A percentile compares a stretch with the other conserved stretches of the same genome.
These are phyloP conservation scores for Bettongia penicillata DNA, from an alignment of 2,113 vertebrate species.

Conservation along the genomic window DNA sequence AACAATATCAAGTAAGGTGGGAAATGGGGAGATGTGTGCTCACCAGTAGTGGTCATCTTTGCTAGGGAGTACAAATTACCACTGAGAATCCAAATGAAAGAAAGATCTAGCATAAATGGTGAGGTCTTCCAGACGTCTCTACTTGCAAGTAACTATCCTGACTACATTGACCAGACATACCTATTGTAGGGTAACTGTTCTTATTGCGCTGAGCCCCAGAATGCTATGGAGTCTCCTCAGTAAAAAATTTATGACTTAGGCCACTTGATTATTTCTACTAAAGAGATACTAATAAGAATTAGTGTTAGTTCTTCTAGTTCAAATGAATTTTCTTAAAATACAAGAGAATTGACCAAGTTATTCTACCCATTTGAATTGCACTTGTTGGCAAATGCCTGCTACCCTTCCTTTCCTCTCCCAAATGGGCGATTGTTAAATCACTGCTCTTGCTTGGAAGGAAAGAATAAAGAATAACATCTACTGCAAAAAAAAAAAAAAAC, in stretches of 20 bases:
- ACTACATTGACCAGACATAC: neutral
- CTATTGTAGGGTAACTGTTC: neutral
- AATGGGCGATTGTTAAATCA: neutral
- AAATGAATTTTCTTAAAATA: neutral
- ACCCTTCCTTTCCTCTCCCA: neutral
- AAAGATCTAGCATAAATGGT: neutral
- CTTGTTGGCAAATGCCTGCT: neutral
- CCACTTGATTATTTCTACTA: neutral
- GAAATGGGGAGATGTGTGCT: neutral
- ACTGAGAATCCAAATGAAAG: neutral
- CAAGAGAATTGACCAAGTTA: neutral
- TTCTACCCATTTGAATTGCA: neutral
- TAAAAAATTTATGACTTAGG: neutral
- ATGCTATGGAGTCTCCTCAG: neutral
- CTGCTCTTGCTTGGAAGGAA: neutral
- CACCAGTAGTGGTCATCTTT: neutral
- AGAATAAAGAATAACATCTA: neutral
- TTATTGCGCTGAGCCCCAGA: neutral
- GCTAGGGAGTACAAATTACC: neutral
- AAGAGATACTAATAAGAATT: neutral
- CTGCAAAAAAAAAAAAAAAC: neutral
- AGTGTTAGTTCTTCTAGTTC: neutral
- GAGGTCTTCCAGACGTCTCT: neutral
- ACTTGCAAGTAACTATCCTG: neutral
- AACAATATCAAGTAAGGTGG: neutral